Evolutionary conservation across 2,797 vertebrate species (phyloP).

Genomic region (Catostomus latipinnis): DNA sequence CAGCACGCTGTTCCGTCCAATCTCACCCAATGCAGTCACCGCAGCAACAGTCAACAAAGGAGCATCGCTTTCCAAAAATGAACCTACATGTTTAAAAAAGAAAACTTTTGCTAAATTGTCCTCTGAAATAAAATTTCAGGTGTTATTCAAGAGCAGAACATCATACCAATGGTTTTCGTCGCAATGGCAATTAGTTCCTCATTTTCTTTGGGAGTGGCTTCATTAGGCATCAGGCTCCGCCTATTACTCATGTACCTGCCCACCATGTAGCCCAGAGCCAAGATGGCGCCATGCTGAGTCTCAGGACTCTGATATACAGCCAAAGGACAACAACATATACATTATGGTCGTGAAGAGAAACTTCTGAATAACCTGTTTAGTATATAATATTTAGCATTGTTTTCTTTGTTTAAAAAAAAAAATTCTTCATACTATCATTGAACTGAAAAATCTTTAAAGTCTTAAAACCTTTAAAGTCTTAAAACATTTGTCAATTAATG

Average conservation of each 20-base stretch:
- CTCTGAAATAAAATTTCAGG: not conserved
- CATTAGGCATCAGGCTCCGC: conserved; percentile 70
- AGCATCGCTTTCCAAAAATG: conserved; percentile 88
- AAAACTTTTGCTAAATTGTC: too few species aligned
- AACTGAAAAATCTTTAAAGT: not conserved
- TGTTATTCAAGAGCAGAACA: not conserved
- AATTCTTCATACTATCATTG: not conserved
- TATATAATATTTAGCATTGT: too few species aligned
- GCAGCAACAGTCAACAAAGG: conserved; percentile 88
- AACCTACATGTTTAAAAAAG: conserved; percentile 74
- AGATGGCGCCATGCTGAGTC: conserved; percentile 92
- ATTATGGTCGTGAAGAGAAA: too few species aligned
- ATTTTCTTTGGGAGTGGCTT: conserved; percentile 79
- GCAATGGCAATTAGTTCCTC: conserved; percentile 87
- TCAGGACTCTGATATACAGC: conserved; percentile 85
- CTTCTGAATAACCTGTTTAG: too few species aligned
- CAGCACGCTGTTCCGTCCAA: conserved; percentile 90
- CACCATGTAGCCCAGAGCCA: conserved; percentile 95
- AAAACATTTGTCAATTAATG: not conserved
- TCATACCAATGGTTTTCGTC: conserved; percentile 91
- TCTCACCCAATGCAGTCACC: conserved; percentile 92
- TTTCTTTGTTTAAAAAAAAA: too few species aligned
- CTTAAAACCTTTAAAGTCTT: not conserved
- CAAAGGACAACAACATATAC: not conserved
- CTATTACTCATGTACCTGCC: conserved; percentile 90